These are phyloP conservation scores for Sebastes glaucus DNA, from an alignment of 2,797 vertebrate species.

Conservation along the genomic window DNA sequence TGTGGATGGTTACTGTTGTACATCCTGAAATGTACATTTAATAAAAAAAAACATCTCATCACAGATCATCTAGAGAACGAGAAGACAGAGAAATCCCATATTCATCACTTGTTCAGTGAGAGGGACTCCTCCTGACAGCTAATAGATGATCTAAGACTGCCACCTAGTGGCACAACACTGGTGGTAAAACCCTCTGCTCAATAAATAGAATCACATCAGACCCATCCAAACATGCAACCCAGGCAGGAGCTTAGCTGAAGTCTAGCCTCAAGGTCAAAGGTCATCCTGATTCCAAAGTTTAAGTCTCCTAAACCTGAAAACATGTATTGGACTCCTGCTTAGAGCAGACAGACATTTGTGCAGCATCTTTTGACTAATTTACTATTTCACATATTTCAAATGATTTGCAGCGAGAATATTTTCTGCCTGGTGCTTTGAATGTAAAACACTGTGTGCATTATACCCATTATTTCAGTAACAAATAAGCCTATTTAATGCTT, in stretches of 20 bases:
- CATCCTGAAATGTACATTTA: background rate
- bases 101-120: background rate
- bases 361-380: no score
- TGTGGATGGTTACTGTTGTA: background rate
- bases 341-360: no score
- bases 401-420: no score
- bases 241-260: background rate
- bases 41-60: background rate
- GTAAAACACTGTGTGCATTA: no score
- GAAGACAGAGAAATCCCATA: background rate
- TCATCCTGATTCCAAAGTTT: background rate
- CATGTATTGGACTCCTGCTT: no score
- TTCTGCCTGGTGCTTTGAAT: no score
- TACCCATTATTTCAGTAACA: no score
- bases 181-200: background rate
- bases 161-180: slow-evolving; percentile 69
- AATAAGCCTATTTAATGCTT: no score
- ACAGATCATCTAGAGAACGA: background rate
- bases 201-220: background rate
- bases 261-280: background rate
- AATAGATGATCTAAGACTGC: slow-evolving; percentile 58
- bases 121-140: background rate
- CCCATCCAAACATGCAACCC: background rate
- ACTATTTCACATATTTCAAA: no score
- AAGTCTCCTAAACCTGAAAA: background rate